Base-by-base conservation (phyloP, 2,888 invertebrate genomes). In the Hypolimnas misippus region DNA sequence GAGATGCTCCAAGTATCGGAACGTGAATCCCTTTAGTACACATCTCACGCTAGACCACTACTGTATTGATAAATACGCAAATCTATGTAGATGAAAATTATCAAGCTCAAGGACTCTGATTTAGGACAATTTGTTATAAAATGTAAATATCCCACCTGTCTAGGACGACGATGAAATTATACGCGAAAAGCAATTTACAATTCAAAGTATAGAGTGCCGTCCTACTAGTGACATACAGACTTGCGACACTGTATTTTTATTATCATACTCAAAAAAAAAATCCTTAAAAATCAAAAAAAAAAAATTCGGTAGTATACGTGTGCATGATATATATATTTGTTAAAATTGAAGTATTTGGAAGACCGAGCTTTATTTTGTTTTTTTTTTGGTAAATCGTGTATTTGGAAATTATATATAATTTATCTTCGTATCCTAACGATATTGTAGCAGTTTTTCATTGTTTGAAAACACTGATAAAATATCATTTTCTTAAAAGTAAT, bases 181-280 rank as follows among this genome's bases (percentile, higher is more conserved):
- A 51, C 59, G 57, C 57, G 62, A 59, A 46, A 52, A 67, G 58
- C 46, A 57, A 70, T 70, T 67, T 67, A 67, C 67, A 69, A 65
- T 70, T 69, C 66, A 70, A 67, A 67, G 60, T 68, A 40, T 62
- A 57, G 31, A 38, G 50, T 56, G 58, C 57, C 35, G 40, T 50
- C 49, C 44, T 44, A 53, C 38, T 54, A 46, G 54, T 51, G 42
- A 21, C 25, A 44, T 7, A 7, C 31, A 65, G 25, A 65, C 62
- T 29, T 29, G 49, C 49, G 8, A 49, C 44, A n/a, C 33, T 33
- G 8, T 12, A 33, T 7, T 12, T 33, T 33, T n/a, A n/a, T n/a
- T n/a, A n/a, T n/a, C n/a, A n/a, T n/a, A n/a, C n/a, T 2, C 33
- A 3, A 12, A 10, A 7, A 7, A 5, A 2, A 33, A 8, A 33